Conservation (phyloP, 2,797 vertebrate species). For the Martes flavigula region DNA sequence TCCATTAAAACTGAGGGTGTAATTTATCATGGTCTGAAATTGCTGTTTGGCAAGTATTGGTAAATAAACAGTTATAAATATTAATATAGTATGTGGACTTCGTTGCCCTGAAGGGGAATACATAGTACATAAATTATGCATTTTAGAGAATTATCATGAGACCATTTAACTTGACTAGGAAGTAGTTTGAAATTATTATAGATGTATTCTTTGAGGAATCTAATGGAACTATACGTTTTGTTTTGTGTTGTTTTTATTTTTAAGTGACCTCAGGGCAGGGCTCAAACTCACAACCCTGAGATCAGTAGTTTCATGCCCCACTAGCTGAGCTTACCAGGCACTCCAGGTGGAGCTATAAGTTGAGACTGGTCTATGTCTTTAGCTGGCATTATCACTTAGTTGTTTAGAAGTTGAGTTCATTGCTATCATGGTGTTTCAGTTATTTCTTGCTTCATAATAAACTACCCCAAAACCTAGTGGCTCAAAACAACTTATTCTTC, state of each 20-base stretch:
- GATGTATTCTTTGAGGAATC: slow-evolving; percentile 14
- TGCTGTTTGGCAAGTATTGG: slow-evolving; percentile 57
- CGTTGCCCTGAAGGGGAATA: slow-evolving; percentile 43
- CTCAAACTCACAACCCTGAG: background rate
- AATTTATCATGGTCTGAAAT: slow-evolving; percentile 60
- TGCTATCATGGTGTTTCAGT: background rate
- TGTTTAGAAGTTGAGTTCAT: background rate
- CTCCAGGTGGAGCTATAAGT: background rate
- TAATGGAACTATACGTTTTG: background rate
- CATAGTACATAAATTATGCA: background rate
- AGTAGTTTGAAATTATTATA: slow-evolving; percentile 42
- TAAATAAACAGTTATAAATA: slow-evolving; percentile 66
- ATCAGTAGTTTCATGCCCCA: background rate
- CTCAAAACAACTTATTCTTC: background rate
- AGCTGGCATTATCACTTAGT: background rate
- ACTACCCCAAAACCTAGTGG: background rate
- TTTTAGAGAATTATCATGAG: slow-evolving; percentile 56
- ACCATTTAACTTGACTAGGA: slow-evolving; percentile 62
- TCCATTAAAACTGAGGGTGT: slow-evolving; percentile 55
- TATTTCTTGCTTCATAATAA: background rate
- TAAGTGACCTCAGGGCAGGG: background rate
- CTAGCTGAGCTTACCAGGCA: background rate
- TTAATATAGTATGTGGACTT: slow-evolving; percentile 40
- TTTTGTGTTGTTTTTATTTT: background rate
- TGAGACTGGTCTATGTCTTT: background rate